Evolutionary conservation across 2,797 vertebrate species (phyloP), one percentile per base, ranked within the genome.

Genomic region (Liparis tanakae): DNA sequence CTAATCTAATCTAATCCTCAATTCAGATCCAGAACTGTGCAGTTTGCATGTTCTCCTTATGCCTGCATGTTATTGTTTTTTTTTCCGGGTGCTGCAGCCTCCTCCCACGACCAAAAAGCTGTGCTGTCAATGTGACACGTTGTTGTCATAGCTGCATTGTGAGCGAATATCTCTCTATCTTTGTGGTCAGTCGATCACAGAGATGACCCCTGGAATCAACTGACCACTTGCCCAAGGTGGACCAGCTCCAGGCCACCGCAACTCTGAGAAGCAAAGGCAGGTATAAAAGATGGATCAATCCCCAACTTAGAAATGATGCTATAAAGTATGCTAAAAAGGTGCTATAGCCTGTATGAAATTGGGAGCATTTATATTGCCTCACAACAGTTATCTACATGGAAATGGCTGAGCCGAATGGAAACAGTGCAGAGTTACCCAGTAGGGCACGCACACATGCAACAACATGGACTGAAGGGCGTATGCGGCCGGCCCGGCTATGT

Each of bases 21-120:
- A 30, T 30, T 30, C 25, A 30, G 25, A 30, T 30, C 25, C 25
- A 30, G 25, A 30, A 30, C 25, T 30, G 25, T 30, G 25, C 25
- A 30, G 25, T 66, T 20, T 73, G 46, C n/a, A 50, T 56, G 20
- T 58, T 64, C 14, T 58, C 37, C 13, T 41, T 6, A 13, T 36
- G 14, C 44, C 18, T 17, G n/a, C 3, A 8, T 55, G 57, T 30
- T 30, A n/a, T n/a, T n/a, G n/a, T 30, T 5, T 6, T 37, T 57
- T 56, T 5, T 34, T 36, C 67, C 17, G 7, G 4, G 20, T 22
- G 37, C 18, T 48, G 14, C 51, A 14, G 33, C 41, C 51, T 73
- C 50, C 57, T 55, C n/a, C 36, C 66, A 57, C 54, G 30, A 10
- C 20, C 30, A 46, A 69, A 55, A 61, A 34, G 1, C 54, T 20